Percentiles rank a stretch among this genome's conserved stretches.
phyloP scores from a whole-genome alignment of 2,888 invertebrate species.

The Saturnia pavonia region DNA sequence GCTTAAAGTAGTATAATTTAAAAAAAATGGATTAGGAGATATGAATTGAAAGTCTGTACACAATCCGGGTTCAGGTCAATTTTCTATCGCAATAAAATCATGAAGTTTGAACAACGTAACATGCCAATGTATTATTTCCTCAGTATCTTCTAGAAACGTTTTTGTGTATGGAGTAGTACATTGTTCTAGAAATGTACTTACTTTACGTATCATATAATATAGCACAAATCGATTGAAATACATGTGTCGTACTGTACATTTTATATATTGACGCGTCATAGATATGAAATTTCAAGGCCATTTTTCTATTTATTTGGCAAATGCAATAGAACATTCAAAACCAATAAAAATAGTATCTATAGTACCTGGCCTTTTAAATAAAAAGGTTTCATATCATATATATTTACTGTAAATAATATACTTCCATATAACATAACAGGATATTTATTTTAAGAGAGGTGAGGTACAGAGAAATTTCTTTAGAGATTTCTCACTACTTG shows the following conservation, averaged over 20 bases:
- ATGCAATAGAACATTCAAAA: background rate
- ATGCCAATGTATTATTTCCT: background rate
- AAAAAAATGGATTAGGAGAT: too few species aligned
- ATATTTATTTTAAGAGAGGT: too few species aligned
- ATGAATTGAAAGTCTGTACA: too few species aligned
- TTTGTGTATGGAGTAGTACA: background rate
- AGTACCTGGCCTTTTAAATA: background rate
- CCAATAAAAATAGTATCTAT: background rate
- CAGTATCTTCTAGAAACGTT: background rate
- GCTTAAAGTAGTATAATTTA: too few species aligned
- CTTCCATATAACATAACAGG: too few species aligned
- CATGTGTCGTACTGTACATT: slow-evolving; percentile 2
- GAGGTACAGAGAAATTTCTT: too few species aligned
- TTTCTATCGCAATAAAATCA: background rate
- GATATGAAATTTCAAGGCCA: background rate
- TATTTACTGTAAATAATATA: too few species aligned
- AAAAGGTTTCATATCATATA: background rate
- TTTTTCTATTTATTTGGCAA: slow-evolving; percentile 3
- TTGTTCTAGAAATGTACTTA: background rate
- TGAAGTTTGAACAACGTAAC: background rate
- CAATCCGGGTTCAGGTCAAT: too few species aligned
- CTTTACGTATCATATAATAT: background rate
- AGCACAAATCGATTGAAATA: background rate
- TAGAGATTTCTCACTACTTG: too few species aligned
- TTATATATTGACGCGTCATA: background rate